A percentile compares a stretch with the other conserved stretches of the same genome.
Evolutionary conservation across 1,140 invertebrate genomes (phyloP).

Genomic region (Medauroidea extradentata): DNA sequence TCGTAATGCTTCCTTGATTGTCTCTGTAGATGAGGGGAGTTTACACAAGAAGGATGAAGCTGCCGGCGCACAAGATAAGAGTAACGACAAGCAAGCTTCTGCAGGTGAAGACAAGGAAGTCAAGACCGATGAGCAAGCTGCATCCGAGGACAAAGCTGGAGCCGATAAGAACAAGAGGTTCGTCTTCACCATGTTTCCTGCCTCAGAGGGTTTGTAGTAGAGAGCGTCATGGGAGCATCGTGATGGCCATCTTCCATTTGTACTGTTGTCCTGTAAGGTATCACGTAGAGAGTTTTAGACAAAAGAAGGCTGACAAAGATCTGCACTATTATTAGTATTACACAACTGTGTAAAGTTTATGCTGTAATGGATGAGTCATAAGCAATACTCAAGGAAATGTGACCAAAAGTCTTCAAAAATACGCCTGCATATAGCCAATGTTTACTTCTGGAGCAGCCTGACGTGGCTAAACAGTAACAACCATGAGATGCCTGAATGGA

Average conservation of each 20-base stretch:
- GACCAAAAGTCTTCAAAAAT: no score
- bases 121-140: slow-evolving; percentile 45
- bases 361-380: no score
- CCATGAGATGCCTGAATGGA: no score
- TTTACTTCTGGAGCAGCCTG: no score
- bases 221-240: neutral
- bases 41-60: slow-evolving; percentile 36
- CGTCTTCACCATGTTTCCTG: slow-evolving; percentile 5
- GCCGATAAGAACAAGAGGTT: slow-evolving; percentile 30
- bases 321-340: no score
- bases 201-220: slow-evolving; percentile 14
- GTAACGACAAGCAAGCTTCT: slow-evolving; percentile 35
- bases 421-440: no score
- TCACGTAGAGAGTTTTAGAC: neutral
- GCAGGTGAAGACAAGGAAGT: slow-evolving; percentile 35
- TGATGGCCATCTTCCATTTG: no score
- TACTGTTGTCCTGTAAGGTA: neutral
- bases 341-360: no score
- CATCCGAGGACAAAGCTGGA: slow-evolving; percentile 30
- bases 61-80: slow-evolving; percentile 33
- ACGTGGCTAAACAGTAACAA: no score
- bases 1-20: slow-evolving; percentile 45
- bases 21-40: slow-evolving; percentile 50
- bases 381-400: no score
- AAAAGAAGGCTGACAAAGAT: neutral